These are phyloP conservation scores for Himalopsyche tibetana DNA, from an alignment of 2,888 invertebrate species.

Conservation along the genomic window DNA sequence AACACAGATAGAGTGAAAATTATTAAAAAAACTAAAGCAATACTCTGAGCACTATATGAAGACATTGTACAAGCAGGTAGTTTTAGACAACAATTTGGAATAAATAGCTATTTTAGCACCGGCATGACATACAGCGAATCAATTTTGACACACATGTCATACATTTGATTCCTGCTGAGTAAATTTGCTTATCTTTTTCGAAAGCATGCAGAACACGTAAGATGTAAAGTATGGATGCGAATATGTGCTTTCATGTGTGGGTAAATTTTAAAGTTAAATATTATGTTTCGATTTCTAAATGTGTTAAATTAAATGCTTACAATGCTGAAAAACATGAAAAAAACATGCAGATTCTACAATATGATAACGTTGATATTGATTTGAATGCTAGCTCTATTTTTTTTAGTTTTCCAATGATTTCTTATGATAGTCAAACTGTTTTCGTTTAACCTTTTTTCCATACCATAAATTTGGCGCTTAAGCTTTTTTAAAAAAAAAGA, in stretches of 20 bases:
- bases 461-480: slow-evolving; percentile 2
- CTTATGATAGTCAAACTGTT: neutral
- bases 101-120: slow-evolving; percentile 41
- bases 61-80: slow-evolving; percentile 49
- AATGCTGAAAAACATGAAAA: no score
- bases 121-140: slow-evolving; percentile 44
- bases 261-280: neutral
- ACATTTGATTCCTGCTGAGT: slow-evolving; percentile 18
- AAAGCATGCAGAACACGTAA: slow-evolving; percentile 53
- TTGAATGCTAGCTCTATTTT: no score
- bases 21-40: slow-evolving; percentile 60
- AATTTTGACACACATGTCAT: slow-evolving; percentile 58
- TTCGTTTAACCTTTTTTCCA: neutral
- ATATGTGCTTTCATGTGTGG: neutral
- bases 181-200: neutral
- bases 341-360: no score
- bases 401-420: no score
- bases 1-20: slow-evolving; percentile 67
- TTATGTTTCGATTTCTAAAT: no score
- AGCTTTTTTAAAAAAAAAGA: neutral
- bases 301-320: no score
- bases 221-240: neutral
- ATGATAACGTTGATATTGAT: no score
- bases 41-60: slow-evolving; percentile 48
- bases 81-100: slow-evolving; percentile 38